Conservation (phyloP, 2,797 vertebrate genomes). For the Astyanax mexicanus region DNA sequence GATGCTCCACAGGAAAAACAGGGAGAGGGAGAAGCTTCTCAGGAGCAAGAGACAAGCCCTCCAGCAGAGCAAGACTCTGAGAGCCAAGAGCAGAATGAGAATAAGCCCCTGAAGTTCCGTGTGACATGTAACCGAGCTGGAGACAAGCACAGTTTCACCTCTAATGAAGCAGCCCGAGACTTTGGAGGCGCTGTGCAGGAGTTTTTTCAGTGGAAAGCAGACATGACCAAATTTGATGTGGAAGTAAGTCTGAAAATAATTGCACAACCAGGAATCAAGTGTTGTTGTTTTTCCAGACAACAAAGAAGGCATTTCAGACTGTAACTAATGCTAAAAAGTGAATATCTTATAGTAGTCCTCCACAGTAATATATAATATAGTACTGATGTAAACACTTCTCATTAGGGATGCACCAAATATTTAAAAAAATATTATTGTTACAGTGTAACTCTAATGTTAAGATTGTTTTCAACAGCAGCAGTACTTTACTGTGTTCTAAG, state of each 20-base stretch:
- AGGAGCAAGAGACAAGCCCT: constrained; percentile 45
- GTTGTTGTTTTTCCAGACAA: background rate
- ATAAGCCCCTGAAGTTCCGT: constrained; percentile 84
- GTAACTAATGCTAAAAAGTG: background rate
- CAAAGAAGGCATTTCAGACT: background rate
- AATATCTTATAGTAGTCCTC: too few relatives aligned
- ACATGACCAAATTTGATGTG: constrained; percentile 98
- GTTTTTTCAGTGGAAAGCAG: constrained; percentile 97
- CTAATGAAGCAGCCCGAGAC: constrained; percentile 94
- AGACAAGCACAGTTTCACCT: constrained; percentile 93
- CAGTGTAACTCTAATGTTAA: too few relatives aligned
- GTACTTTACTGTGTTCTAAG: too few relatives aligned
- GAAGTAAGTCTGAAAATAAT: constrained; percentile 80
- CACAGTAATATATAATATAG: too few relatives aligned
- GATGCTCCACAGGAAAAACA: constrained; percentile 35
- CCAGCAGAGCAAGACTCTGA: constrained; percentile 56
- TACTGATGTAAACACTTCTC: too few relatives aligned
- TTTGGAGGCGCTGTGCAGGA: constrained; percentile 96
- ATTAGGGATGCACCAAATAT: too few relatives aligned
- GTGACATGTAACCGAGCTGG: constrained; percentile 95
- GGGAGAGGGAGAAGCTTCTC: constrained; percentile 39
- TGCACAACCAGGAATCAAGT: background rate
- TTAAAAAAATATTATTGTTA: too few relatives aligned
- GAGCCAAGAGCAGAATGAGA: constrained; percentile 49
- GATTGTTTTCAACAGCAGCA: too few relatives aligned